Conservation (phyloP, 2,888 invertebrate genomes). For the Cephus pygmeus region DNA sequence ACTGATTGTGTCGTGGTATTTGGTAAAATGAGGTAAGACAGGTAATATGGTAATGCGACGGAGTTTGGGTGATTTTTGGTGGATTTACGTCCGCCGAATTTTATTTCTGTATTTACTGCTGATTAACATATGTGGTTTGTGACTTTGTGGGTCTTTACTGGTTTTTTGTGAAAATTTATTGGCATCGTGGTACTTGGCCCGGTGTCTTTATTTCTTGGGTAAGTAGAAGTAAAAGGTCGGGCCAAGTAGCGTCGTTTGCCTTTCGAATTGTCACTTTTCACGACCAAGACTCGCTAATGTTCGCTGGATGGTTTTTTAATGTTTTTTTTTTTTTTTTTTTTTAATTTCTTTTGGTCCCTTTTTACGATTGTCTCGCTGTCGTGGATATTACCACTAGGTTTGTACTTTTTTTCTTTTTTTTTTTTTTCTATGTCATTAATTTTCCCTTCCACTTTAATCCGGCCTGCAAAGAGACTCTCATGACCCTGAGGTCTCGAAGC, state of each 20-base stretch:
- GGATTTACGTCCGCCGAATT: neutral
- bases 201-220: neutral
- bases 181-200: neutral
- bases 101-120: neutral
- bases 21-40: neutral
- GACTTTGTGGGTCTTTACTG: neutral
- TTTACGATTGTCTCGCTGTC: neutral
- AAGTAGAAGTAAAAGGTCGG: neutral
- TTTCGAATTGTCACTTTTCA: neutral
- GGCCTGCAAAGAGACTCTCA: neutral
- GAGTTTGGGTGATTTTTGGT: neutral
- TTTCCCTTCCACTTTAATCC: neutral
- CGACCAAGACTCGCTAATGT: neutral
- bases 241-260: neutral
- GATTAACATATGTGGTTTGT: neutral
- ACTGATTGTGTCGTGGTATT: too few relatives aligned
- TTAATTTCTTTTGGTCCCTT: neutral
- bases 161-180: neutral
- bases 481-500: neutral
- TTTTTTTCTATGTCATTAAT: neutral
- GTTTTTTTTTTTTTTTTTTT: neutral
- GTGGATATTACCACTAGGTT: neutral
- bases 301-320: neutral
- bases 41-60: neutral
- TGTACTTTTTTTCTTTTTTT: neutral